These are phyloP conservation scores for Heliconius sara DNA, from an alignment of 2,888 invertebrate genomes.

Conservation along the genomic window DNA sequence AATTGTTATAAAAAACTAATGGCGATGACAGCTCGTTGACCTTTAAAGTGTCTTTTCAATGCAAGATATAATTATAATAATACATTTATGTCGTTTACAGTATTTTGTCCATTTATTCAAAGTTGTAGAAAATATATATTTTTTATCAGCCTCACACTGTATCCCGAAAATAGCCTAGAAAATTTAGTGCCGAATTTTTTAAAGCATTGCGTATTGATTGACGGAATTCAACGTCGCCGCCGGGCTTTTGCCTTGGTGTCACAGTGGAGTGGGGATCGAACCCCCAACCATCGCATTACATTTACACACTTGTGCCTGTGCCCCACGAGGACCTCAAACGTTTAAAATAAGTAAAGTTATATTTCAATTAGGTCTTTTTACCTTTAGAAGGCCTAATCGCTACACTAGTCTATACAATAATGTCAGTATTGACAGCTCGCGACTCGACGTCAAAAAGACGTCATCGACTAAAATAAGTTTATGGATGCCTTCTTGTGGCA, in stretches of 20 bases:
- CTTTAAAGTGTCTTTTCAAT: background rate
- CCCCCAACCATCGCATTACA: no score
- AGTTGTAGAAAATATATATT: no score
- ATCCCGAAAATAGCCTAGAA: no score
- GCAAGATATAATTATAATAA: background rate
- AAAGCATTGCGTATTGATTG: no score
- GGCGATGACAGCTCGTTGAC: conserved; percentile 3
- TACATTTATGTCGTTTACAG: background rate
- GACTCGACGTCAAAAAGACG: conserved; percentile 42
- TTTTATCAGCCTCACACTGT: no score
- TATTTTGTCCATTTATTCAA: background rate
- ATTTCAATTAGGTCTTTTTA: background rate
- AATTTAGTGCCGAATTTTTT: no score
- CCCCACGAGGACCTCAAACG: background rate
- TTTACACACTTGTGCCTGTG: no score
- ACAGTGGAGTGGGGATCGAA: no score
- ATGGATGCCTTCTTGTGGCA: conserved; percentile 50
- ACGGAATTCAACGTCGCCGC: no score
- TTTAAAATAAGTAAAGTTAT: background rate
- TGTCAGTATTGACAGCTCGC: conserved; percentile 27
- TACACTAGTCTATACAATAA: background rate
- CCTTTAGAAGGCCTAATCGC: background rate
- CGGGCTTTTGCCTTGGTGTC: no score
- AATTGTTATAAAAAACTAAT: conserved; percentile 6
- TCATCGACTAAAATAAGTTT: conserved; percentile 70